Conservation (phyloP, 2,113 vertebrate genomes). For the Bubo scandiacus region DNA sequence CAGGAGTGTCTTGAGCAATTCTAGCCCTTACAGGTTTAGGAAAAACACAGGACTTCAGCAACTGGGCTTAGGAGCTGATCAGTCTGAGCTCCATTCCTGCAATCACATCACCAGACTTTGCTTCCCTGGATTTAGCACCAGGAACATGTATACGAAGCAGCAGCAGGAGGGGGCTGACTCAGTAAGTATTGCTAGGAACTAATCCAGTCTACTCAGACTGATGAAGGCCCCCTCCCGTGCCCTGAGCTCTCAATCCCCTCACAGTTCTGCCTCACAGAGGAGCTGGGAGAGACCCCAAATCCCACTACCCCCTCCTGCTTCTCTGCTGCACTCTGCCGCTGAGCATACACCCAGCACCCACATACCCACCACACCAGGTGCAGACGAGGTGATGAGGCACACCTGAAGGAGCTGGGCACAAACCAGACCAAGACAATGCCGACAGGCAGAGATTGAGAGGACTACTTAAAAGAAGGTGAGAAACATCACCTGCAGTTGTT, state of each 20-base stretch:
- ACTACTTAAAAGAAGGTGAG: neutral
- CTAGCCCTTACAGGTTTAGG: neutral
- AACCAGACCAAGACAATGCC: neutral
- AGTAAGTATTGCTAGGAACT: neutral
- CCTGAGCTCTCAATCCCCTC: neutral
- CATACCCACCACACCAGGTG: neutral
- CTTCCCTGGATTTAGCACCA: neutral
- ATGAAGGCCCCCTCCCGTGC: neutral
- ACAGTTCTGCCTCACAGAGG: accelerated
- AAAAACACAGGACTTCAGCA: neutral
- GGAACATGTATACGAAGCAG: neutral
- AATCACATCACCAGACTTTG: neutral
- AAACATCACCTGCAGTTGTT: neutral
- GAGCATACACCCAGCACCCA: neutral
- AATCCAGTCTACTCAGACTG: neutral
- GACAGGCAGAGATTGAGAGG: neutral
- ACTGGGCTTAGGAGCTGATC: neutral
- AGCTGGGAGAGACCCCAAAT: neutral
- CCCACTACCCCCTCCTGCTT: neutral
- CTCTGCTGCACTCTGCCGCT: neutral
- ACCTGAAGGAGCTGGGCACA: neutral
- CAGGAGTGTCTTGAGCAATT: neutral
- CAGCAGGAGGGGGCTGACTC: neutral
- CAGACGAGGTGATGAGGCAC: neutral
- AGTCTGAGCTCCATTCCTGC: neutral